These are phyloP conservation scores for Aelia acuminata DNA, from an alignment of 2,888 invertebrate genomes.

Conservation along the genomic window DNA sequence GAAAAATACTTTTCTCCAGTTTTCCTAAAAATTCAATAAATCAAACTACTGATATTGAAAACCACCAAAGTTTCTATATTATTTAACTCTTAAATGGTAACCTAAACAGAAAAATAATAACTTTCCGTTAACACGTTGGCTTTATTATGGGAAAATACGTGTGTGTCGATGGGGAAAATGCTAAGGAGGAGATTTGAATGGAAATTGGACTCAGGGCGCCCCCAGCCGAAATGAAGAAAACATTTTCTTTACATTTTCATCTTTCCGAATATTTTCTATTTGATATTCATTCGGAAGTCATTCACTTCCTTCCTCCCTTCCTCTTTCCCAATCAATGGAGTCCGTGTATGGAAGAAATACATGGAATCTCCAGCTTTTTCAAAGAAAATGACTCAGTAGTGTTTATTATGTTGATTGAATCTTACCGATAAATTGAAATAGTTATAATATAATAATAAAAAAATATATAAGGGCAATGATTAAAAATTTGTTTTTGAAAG, in stretches of 20 bases:
- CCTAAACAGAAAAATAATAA: neutral
- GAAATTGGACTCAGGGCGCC: slow-evolving; percentile 16
- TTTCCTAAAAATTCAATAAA: too few species aligned
- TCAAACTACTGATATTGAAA: neutral
- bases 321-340: neutral
- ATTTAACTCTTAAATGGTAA: neutral
- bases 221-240: neutral
- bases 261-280: slow-evolving; percentile 37
- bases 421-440: too few species aligned
- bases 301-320: neutral
- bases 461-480: too few species aligned
- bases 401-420: too few species aligned
- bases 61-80: neutral
- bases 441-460: too few species aligned
- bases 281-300: slow-evolving; percentile 27
- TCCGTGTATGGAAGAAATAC: neutral
- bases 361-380: neutral
- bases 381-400: too few species aligned
- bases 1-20: too few species aligned
- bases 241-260: slow-evolving; percentile 41
- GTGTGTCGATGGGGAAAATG: neutral
- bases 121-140: neutral
- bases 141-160: neutral
- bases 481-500: too few species aligned
- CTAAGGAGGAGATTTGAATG: slow-evolving; percentile 5